A percentile compares a stretch with the other conserved stretches of the same genome.
phyloP scores from a whole-genome alignment of 2,113 vertebrate genomes.

The Benitochromis conjunctus region DNA sequence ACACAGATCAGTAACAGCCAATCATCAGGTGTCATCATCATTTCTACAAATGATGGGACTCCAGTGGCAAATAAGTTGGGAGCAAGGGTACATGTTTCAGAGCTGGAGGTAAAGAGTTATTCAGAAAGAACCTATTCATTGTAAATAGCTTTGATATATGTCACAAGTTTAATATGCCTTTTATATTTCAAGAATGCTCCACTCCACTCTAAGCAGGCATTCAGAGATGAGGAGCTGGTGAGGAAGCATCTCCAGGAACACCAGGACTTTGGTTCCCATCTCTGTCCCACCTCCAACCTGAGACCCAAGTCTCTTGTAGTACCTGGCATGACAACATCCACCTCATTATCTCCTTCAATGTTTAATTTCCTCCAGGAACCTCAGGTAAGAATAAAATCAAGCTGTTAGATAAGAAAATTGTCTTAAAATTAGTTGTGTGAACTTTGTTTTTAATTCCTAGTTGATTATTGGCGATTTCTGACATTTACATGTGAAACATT shows the following conservation, averaged over 20 bases:
- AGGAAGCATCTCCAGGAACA: constrained; percentile 78
- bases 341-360: constrained; percentile 33
- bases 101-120: constrained; percentile 49
- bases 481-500: not conserved
- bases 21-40: constrained; percentile 64
- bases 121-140: not conserved
- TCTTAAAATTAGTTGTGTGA: not conserved
- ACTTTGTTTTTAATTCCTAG: not conserved
- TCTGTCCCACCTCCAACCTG: constrained; percentile 54
- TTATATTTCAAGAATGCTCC: not conserved
- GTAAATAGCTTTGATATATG: not conserved
- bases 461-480: not conserved
- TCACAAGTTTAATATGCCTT: not conserved
- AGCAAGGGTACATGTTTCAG: constrained; percentile 79
- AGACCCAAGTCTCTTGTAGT: constrained; percentile 91
- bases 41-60: constrained; percentile 81
- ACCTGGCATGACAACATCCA: constrained; percentile 81
- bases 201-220: constrained; percentile 32
- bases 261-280: constrained; percentile 66
- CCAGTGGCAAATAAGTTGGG: constrained; percentile 54
- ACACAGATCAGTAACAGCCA: constrained; percentile 39
- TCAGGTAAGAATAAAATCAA: constrained; percentile 42
- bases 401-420: not conserved
- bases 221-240: constrained; percentile 66
- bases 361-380: constrained; percentile 75